Percentiles rank a stretch among this genome's conserved stretches.
Evolutionary conservation across 2,888 invertebrate species (phyloP).

Genomic region (Himalopsyche tibetana): DNA sequence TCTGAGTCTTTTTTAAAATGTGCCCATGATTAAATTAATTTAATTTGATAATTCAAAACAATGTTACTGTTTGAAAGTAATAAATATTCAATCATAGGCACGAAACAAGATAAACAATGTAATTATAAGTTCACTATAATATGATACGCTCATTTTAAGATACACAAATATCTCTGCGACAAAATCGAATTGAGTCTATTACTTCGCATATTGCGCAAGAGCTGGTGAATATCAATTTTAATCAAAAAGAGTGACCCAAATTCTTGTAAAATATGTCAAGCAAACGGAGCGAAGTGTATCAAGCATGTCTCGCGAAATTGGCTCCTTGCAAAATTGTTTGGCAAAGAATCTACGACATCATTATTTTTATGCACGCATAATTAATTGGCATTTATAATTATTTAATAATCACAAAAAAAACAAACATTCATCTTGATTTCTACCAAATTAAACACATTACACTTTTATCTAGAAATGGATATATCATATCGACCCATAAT

Average conservation of each 20-base stretch:
- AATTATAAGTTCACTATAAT: no score
- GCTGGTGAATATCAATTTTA: constrained; percentile 5
- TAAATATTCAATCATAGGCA: no score
- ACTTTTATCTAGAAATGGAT: no score
- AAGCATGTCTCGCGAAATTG: not conserved
- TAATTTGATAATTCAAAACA: no score
- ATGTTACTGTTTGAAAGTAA: no score
- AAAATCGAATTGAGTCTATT: not conserved
- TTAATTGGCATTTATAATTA: not conserved
- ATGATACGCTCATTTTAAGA: not conserved
- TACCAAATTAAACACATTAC: no score
- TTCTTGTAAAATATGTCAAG: constrained; percentile 8
- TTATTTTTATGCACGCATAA: not conserved
- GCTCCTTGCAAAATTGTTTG: constrained; percentile 11
- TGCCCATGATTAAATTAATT: no score
- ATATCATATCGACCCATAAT: no score
- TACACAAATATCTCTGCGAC: not conserved
- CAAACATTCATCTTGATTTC: no score
- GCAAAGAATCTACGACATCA: constrained; percentile 2
- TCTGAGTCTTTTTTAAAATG: no score
- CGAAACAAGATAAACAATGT: no score
- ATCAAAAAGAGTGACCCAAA: constrained; percentile 17
- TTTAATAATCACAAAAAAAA: not conserved
- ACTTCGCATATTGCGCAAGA: not conserved
- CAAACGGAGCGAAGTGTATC: not conserved